Evolutionary conservation across 2,888 invertebrate species (phyloP).

Genomic region (Clitarchus hookeri): DNA sequence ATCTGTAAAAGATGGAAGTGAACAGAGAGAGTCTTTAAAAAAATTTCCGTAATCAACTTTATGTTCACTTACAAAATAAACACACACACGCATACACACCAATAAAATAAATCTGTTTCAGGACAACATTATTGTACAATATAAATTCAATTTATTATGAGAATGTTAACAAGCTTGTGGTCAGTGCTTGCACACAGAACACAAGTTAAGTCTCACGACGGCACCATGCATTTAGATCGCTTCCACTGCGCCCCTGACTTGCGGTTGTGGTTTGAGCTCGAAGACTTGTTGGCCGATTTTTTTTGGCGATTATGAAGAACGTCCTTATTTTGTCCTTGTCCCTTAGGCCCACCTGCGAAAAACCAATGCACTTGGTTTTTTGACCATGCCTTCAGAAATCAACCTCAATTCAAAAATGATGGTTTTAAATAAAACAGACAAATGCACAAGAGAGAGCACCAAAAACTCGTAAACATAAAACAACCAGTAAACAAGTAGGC

Average conservation of each 20-base stretch:
- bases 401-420: neutral
- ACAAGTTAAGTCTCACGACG: constrained; percentile 56
- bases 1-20: too few relatives aligned
- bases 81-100: neutral
- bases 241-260: constrained; percentile 82
- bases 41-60: too few relatives aligned
- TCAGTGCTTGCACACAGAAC: neutral
- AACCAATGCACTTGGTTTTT: constrained; percentile 43
- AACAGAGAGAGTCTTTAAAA: too few relatives aligned
- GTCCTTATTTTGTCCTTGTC: constrained; percentile 82
- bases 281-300: constrained; percentile 78
- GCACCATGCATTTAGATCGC: constrained; percentile 76
- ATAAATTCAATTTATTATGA: neutral
- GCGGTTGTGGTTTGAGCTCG: constrained; percentile 79
- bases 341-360: constrained; percentile 73
- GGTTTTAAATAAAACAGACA: too few relatives aligned
- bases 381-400: neutral
- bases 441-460: too few relatives aligned
- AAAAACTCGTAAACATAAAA: too few relatives aligned
- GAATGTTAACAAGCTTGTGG: neutral
- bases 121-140: neutral
- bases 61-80: neutral
- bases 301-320: constrained; percentile 73
- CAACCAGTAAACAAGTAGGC: too few relatives aligned
- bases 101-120: neutral